Evolutionary conservation across 2,113 vertebrate species (phyloP), one percentile per base, ranked within the genome.

Genomic region (Catagonus wagneri): DNA sequence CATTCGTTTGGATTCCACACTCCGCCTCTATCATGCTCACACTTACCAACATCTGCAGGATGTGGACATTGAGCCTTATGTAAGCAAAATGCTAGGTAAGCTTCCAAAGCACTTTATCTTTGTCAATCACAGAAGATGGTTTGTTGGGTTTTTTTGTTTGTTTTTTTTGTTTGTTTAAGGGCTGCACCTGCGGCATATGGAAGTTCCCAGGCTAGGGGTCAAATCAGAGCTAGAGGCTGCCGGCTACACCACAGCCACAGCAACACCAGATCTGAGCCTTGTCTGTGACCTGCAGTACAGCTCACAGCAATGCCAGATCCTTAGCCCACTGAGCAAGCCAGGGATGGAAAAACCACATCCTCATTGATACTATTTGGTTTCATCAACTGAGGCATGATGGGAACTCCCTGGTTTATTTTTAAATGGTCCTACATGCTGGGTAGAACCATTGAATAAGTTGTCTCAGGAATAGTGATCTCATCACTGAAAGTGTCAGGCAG

Each of bases 51-150:
- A 99, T 92, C 98, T 99, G 11, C 99, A 99, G 97, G 99, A 99
- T n/a, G 99, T 99, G 72, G 99, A 99, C 98, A 99, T 99, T 60
- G 99, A 99, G 93, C 99, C 99, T 87, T 99, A 99, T 25, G 99
- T 99, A 89, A 99, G 99, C 99, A 99, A 99, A 98, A 99, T 99
- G 99, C 97, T 99, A 14, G 99, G 99, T 99, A 97, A 98, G 99
- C 95, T n/a, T 90, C 75, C 56, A 17, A 2, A 85, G 17, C 16
- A 7, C 71, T 94, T 95, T 89, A 56, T 93, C 91, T 89, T 89
- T 90, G n/a, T 85, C 72, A 92, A 0, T 29, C 54, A 83, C 36
- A 83, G 36, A 79, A 61, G 71, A 79, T 19, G 50, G 25, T 66
- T 92, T 83, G 16, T 95, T 87, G 44, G 44, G 44, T 44, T 44